Evolutionary conservation across 2,888 invertebrate genomes (phyloP), one percentile per base, ranked within the genome.

Genomic region (Thalpophila matura): DNA sequence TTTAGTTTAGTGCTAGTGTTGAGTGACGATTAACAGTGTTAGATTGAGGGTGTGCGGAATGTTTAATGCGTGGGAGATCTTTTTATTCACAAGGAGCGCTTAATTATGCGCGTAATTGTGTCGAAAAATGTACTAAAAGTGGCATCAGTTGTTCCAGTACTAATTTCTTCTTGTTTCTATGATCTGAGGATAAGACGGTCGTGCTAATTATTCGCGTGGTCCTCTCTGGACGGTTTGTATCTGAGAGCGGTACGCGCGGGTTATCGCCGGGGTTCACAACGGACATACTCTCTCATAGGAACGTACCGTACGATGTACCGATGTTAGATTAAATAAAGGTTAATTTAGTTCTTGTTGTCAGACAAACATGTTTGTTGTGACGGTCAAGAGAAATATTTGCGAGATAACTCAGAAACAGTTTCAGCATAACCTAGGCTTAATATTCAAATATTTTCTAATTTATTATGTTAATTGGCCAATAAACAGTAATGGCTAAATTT

Each of bases 191-290:
- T n/a, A n/a, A 91, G 86, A 83, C 78, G 61, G 64, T 63, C 82
- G 84, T 79, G 86, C 89, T 91, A 91, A 93, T 93, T 91, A 92
- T 90, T 89, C 81, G 68, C 61, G 63, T 72, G 74, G 79, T 59
- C 63, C 67, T 67, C 70, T 68, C 54, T 49, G 53, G 64, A 51
- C 60, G 45, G 63, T 64, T 58, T 67, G 78, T 75, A 76, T 80
- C 79, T 70, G 61, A 73, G 66, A 71, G 57, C 54, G 57, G 70
- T 60, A 51, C 60, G 72, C 61, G 42, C 29, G 68, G 82, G 83
- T 83, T 84, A 85, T 85, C 83, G 63, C 24, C 58, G 67, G 72
- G 66, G 76, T 71, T 65, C 76, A 67, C 38, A 46, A 46, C 63
- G 58, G 58, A 69, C 65, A 59, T 51, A 69, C 60, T 66, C 59